These are phyloP conservation scores for Phasianus colchicus DNA, from an alignment of 2,113 vertebrate genomes.

Conservation along the genomic window DNA sequence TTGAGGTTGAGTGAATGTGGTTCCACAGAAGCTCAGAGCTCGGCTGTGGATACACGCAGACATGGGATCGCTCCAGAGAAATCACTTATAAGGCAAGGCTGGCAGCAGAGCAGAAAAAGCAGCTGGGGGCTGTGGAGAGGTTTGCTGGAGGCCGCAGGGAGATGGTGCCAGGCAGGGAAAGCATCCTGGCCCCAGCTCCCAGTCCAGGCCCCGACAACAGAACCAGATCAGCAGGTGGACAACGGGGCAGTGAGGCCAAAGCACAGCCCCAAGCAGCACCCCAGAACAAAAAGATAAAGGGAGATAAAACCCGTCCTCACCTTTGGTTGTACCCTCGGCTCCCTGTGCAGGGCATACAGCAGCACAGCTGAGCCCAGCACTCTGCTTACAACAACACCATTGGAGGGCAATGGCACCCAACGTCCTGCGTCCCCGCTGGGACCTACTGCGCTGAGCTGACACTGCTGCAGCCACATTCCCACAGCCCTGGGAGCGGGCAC, in stretches of 20 bases:
- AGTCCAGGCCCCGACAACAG: background rate
- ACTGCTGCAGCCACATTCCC: rapidly evolving
- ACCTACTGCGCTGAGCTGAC: rapidly evolving
- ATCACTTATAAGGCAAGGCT: background rate
- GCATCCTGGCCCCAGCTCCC: conserved; percentile 35
- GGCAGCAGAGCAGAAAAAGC: conserved; percentile 10
- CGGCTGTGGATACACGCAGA: background rate
- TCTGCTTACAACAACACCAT: rapidly evolving
- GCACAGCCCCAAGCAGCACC: background rate
- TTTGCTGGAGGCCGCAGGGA: background rate
- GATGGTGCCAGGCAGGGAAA: background rate
- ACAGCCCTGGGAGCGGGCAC: rapidly evolving
- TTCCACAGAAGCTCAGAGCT: background rate
- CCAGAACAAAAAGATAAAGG: background rate
- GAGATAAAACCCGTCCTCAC: background rate
- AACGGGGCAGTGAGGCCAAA: background rate
- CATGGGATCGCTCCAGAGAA: background rate
- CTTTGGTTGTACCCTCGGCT: background rate
- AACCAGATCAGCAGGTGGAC: conserved; percentile 38
- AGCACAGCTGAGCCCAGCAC: background rate
- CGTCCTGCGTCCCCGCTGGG: rapidly evolving
- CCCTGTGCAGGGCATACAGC: background rate
- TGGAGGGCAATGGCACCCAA: rapidly evolving
- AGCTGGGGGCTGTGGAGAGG: background rate
- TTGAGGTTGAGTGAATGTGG: background rate